phyloP scores from a whole-genome alignment of 2,797 vertebrate genomes.

The Cuniculus paca region DNA sequence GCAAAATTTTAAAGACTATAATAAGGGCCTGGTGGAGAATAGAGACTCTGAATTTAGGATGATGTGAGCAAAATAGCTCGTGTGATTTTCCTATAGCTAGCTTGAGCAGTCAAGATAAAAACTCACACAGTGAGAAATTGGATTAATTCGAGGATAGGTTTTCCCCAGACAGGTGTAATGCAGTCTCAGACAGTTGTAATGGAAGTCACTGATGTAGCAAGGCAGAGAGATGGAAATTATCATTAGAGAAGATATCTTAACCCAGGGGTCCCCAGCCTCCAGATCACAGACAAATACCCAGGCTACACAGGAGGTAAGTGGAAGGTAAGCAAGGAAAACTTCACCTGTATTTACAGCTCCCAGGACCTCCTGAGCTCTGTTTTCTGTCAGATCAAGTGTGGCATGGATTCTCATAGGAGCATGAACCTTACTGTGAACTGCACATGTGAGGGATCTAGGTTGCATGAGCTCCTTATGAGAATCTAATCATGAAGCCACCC shows the following conservation, averaged over 20 bases:
- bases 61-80: not conserved
- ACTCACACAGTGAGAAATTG: not conserved
- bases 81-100: not conserved
- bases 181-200: not conserved
- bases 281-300: not conserved
- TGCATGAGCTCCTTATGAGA: not conserved
- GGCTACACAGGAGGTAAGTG: not conserved
- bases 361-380: not conserved
- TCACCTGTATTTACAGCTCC: not conserved
- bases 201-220: not conserved
- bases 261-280: not conserved
- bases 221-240: not conserved
- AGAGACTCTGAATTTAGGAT: not conserved
- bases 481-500: not conserved
- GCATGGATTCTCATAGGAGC: not conserved
- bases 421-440: not conserved
- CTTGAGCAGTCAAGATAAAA: not conserved
- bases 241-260: not conserved
- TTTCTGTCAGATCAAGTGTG: not conserved
- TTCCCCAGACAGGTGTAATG: not conserved
- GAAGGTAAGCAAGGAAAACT: not conserved
- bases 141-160: not conserved
- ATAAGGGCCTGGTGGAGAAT: not conserved
- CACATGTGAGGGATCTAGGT: not conserved
- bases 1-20: constrained; percentile 13